A percentile compares a stretch with the other conserved stretches of the same genome.
phyloP scores from a whole-genome alignment of 2,888 invertebrate species.

The Lordiphosa andalusiaca region DNA sequence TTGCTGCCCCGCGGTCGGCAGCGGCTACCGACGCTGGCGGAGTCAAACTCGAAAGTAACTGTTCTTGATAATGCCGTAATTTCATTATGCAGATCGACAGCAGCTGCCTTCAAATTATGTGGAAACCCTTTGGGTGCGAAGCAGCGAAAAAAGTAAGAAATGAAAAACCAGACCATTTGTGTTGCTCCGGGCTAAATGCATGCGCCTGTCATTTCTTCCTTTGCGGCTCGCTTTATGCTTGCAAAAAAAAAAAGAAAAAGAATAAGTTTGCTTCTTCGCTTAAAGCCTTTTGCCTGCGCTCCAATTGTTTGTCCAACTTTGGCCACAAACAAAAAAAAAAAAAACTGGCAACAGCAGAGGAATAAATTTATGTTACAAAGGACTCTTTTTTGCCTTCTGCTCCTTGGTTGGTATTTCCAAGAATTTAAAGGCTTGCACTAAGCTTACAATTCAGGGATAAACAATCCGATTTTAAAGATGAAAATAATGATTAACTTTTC shows the following conservation, averaged over 20 bases:
- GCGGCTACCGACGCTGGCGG: slow-evolving; percentile 17
- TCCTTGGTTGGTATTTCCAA: background rate
- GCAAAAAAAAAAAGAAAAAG: slow-evolving; percentile 22
- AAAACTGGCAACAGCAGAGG: slow-evolving; percentile 17
- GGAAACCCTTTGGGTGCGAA: slow-evolving; percentile 17
- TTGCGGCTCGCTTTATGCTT: slow-evolving; percentile 17
- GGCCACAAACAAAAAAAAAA: too few species aligned
- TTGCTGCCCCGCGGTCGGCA: slow-evolving; percentile 46
- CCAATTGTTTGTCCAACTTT: slow-evolving; percentile 19
- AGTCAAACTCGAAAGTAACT: slow-evolving; percentile 44
- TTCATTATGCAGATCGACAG: slow-evolving; percentile 66
- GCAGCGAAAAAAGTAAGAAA: slow-evolving; percentile 11
- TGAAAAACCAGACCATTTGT: slow-evolving; percentile 4
- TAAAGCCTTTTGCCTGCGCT: slow-evolving; percentile 22
- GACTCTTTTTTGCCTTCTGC: slow-evolving; percentile 11
- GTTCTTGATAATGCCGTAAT: slow-evolving; percentile 53
- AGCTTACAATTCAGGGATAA: too few species aligned
- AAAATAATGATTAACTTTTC: too few species aligned
- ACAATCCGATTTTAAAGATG: too few species aligned
- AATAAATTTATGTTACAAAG: slow-evolving; percentile 32
- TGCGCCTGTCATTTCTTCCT: slow-evolving; percentile 14
- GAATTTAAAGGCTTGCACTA: background rate
- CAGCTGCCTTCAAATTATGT: slow-evolving; percentile 22
- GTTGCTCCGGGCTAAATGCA: slow-evolving; percentile 8
- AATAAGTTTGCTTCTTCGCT: slow-evolving; percentile 19